Conservation (phyloP, 2,797 vertebrate genomes). For the Morelia viridis region DNA sequence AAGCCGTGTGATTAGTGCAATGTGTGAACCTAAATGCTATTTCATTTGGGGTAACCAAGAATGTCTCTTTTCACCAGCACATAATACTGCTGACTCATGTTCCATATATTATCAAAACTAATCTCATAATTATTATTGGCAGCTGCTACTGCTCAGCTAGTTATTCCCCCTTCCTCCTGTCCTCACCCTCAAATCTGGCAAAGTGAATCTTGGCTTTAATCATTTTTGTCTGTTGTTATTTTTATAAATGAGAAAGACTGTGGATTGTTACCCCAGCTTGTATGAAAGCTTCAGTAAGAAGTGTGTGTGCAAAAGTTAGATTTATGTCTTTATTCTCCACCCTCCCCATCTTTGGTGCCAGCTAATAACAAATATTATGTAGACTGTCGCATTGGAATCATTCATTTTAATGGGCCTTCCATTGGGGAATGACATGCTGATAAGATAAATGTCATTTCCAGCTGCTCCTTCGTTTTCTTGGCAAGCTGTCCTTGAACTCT, state of each 20-base stretch:
- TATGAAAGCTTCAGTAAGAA: neutral
- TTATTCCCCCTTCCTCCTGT: neutral
- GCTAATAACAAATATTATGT: conserved; percentile 20
- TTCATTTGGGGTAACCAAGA: neutral
- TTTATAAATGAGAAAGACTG: neutral
- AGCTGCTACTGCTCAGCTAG: neutral
- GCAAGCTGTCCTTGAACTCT: neutral
- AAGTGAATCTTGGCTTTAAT: neutral
- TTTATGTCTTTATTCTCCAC: conserved; percentile 11
- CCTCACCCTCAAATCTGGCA: neutral
- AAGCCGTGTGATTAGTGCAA: neutral
- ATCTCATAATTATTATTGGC: neutral
- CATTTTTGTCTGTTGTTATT: neutral
- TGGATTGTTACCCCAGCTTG: neutral
- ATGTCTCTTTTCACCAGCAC: neutral
- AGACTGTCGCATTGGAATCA: conserved; percentile 16
- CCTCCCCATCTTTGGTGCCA: conserved; percentile 12
- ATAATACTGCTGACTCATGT: neutral
- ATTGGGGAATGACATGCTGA: conserved; percentile 24
- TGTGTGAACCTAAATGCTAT: neutral
- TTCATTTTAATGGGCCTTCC: conserved; percentile 27
- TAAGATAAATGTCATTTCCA: conserved; percentile 35
- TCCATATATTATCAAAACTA: neutral
- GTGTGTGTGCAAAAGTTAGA: neutral
- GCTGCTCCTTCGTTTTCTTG: conserved; percentile 33